A percentile compares a stretch with the other conserved stretches of the same genome.
These are phyloP conservation scores for Lipophrys pholis DNA, from an alignment of 2,113 vertebrate species.

Conservation along the genomic window DNA sequence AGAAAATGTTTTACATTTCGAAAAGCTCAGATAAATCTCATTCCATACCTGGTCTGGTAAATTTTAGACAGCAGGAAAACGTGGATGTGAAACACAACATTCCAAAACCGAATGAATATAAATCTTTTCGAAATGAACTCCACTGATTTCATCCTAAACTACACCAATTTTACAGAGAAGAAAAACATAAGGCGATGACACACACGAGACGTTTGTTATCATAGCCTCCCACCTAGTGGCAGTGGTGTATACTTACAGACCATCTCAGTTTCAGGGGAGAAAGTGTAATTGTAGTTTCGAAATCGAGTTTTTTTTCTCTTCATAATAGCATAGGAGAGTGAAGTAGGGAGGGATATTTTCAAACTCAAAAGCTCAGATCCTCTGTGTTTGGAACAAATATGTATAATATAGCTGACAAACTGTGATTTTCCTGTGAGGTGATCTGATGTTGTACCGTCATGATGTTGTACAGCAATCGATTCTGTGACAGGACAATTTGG, in stretches of 20 bases:
- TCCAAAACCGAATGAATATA: too few relatives aligned
- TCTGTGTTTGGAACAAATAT: background rate
- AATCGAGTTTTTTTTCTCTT: too few relatives aligned
- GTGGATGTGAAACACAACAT: background rate
- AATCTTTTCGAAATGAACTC: background rate
- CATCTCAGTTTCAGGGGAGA: background rate
- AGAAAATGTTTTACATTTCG: too few relatives aligned
- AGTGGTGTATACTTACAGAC: background rate
- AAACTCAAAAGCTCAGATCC: background rate
- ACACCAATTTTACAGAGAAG: background rate
- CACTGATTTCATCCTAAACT: background rate
- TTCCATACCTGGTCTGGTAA: too few relatives aligned
- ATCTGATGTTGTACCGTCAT: too few relatives aligned
- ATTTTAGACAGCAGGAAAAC: too few relatives aligned
- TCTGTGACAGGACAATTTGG: too few relatives aligned
- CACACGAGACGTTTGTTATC: conserved; percentile 16
- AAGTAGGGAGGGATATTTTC: too few relatives aligned
- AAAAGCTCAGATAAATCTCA: too few relatives aligned
- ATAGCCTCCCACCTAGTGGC: conserved; percentile 69
- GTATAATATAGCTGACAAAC: background rate
- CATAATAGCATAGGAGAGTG: too few relatives aligned
- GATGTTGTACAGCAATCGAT: too few relatives aligned
- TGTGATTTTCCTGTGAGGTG: background rate
- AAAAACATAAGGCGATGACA: background rate
- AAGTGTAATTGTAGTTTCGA: too few relatives aligned